Base-by-base conservation (phyloP, 2,797 vertebrate species). In the Anguilla megastoma region DNA sequence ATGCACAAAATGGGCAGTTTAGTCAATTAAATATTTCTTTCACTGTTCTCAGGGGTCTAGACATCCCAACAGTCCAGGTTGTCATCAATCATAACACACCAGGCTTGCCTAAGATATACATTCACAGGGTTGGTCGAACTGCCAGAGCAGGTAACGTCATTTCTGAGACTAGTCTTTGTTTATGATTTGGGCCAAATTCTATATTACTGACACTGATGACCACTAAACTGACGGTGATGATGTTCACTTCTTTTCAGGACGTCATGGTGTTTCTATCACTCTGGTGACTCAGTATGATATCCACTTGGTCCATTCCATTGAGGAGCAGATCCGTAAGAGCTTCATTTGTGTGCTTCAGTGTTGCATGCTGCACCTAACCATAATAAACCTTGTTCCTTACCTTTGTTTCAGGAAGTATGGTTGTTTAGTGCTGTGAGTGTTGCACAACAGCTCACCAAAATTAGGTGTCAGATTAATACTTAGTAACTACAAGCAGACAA, bases 281-380 rank as follows among this genome's bases (percentile, higher is more conserved):
- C 94, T 99, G 91, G 98, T 99, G 94, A 99, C 98, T 0, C 98
- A 99, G 94, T 99, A 99, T 0, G 98, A 99, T 95, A 99, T 99
- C 93, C 98, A 99, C 88, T 95, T 99, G 69, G 95, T 99, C 16
- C 97, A 97, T 0, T 91, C 97, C 69, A 97, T 99, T 0, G 99
- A 99, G 91, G 95, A 96, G 54, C 95, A 98, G 88, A 99, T 93
- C 89, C 96, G 99, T 99, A 91, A 94, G 95, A 94, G 0, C 74
- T 82, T 82, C 45, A n/a, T 82, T 48, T 16, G 18, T 24, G 33
- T 80, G 9, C 24, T 24, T 33, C 74, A 76, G 74, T 36, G 74
- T 10, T 48, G 79, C 21, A n/a, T 45, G 7, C 71, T 76, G 4
- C 14, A 14, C 4, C 30, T 12, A 12, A 76, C 24, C 74, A 85